Conservation (phyloP, 2,113 vertebrate genomes). For the Isurus oxyrinchus region DNA sequence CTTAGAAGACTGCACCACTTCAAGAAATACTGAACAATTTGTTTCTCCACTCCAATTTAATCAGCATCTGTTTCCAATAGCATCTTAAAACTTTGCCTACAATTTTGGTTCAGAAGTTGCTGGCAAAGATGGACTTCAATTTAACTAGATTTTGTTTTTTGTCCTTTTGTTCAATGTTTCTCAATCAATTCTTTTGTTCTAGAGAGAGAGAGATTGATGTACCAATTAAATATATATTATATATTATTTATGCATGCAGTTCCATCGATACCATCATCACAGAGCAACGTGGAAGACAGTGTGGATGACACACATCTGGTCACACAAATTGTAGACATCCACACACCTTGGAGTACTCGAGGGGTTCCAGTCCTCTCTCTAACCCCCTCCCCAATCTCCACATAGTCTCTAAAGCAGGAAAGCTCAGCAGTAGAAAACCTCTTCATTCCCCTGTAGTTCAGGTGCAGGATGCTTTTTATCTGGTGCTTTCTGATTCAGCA, state of each 20-base stretch:
- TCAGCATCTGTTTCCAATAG: not conserved
- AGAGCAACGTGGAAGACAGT: not conserved
- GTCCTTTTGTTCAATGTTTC: not conserved
- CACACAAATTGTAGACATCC: not conserved
- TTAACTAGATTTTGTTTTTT: not conserved
- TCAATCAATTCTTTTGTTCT: not conserved
- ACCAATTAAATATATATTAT: constrained; percentile 5
- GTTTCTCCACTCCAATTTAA: not conserved
- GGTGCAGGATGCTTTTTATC: not conserved
- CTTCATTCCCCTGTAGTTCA: not conserved
- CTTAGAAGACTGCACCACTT: not conserved
- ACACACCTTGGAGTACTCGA: no score
- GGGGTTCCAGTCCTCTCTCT: not conserved
- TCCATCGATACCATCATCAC: not conserved
- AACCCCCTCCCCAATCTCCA: not conserved
- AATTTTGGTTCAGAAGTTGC: not conserved
- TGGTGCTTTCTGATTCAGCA: not conserved
- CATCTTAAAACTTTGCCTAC: not conserved
- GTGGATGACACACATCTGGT: not conserved
- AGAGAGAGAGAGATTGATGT: not conserved
- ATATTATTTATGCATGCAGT: not conserved
- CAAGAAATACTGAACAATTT: not conserved
- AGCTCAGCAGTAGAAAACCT: constrained; percentile 36
- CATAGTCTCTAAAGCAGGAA: not conserved
- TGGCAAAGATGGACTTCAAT: not conserved